A percentile compares a stretch with the other conserved stretches of the same genome.
Evolutionary conservation across 2,888 invertebrate genomes (phyloP).

Genomic region (Perizoma flavofasciatum): DNA sequence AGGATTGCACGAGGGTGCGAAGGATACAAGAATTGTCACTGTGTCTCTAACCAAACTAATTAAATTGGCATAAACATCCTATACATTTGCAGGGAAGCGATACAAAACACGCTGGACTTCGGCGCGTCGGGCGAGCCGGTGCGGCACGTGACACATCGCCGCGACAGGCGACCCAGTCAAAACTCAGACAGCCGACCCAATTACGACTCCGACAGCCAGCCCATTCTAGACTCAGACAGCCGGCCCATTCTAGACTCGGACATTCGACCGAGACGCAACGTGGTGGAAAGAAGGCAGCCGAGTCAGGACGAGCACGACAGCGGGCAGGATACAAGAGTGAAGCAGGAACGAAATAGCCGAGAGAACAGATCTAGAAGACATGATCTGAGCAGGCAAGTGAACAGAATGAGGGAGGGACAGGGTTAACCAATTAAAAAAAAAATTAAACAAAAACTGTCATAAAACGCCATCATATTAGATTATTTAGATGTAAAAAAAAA

Average conservation of each 20-base stretch:
- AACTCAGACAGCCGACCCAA: neutral
- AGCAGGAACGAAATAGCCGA: constrained; percentile 10
- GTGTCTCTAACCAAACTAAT: too few species aligned
- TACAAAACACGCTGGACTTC: constrained; percentile 8
- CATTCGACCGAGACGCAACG: neutral
- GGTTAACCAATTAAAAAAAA: too few species aligned
- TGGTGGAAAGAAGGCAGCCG: neutral
- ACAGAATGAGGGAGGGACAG: too few species aligned
- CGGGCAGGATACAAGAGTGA: neutral
- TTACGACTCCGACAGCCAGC: neutral
- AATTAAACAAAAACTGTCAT: too few species aligned
- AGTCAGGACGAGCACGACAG: neutral
- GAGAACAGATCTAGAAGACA: neutral
- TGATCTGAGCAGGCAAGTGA: constrained; percentile 11
- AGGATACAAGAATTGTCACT: too few species aligned
- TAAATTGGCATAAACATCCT: too few species aligned
- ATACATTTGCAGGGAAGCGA: constrained; percentile 28
- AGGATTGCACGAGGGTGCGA: too few species aligned
- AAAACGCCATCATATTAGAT: too few species aligned
- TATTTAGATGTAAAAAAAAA: too few species aligned
- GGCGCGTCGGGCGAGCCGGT: constrained; percentile 21
- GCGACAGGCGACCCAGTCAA: neutral
- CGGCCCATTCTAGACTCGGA: neutral
- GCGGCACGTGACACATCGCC: neutral
- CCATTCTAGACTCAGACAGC: neutral